These are phyloP conservation scores for Drosophila serrata DNA, from an alignment of 1,140 invertebrate genomes.

Conservation along the genomic window DNA sequence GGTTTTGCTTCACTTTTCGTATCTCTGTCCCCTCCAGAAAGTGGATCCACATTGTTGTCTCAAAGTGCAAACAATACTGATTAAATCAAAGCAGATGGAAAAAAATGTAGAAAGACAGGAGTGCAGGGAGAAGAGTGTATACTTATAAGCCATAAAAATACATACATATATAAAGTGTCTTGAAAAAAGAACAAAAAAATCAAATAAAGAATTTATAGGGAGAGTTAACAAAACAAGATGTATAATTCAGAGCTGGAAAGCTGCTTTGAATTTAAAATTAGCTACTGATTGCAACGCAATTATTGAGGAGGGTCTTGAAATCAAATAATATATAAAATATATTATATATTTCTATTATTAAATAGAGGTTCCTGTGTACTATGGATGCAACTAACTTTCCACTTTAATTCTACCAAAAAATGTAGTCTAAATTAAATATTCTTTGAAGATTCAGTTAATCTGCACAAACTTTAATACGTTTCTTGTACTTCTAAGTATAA, in stretches of 20 bases:
- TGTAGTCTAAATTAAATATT: not conserved
- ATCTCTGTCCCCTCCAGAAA: slow-evolving; percentile 30
- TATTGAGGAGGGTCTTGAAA: not conserved
- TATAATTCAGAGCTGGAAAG: not conserved
- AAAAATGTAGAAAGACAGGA: slow-evolving; percentile 11
- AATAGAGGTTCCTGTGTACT: not conserved
- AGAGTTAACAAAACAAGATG: slow-evolving; percentile 1
- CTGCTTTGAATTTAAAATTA: slow-evolving; percentile 1
- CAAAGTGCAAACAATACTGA: slow-evolving; percentile 69
- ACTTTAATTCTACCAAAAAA: not conserved
- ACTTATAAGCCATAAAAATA: not conserved
- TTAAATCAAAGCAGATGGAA: slow-evolving; percentile 20
- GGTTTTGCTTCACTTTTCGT: slow-evolving; percentile 49
- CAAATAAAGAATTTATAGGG: slow-evolving; percentile 13
- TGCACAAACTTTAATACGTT: not conserved
- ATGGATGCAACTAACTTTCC: not conserved
- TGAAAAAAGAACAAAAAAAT: not conserved
- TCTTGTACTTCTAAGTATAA: too few relatives aligned
- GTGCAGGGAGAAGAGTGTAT: not conserved
- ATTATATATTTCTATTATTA: not conserved
- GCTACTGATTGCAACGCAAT: not conserved
- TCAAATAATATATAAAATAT: not conserved
- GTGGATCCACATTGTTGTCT: slow-evolving; percentile 48
- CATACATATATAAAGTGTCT: not conserved
- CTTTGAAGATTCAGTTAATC: not conserved